A percentile compares a stretch with the other conserved stretches of the same genome.
These are phyloP conservation scores for Pandion haliaetus DNA, from an alignment of 2,113 vertebrate species.

Conservation along the genomic window DNA sequence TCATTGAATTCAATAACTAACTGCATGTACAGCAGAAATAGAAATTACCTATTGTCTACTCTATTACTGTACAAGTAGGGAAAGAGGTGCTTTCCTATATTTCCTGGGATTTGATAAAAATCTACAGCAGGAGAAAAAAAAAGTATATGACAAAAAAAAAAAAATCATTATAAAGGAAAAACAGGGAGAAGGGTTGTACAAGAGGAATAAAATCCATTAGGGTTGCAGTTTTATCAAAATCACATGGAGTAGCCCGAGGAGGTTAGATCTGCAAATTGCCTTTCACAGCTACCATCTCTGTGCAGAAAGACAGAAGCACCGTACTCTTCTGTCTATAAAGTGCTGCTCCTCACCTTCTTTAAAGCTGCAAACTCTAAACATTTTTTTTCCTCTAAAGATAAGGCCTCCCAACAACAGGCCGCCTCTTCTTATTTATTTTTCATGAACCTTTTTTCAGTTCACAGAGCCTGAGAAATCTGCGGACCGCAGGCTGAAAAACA, in stretches of 20 bases:
- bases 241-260: not conserved
- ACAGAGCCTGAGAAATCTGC: not conserved
- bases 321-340: not conserved
- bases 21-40: not conserved
- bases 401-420: not conserved
- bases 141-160: not conserved
- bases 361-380: not conserved
- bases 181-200: not conserved
- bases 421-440: not conserved
- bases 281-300: not conserved
- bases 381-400: not conserved
- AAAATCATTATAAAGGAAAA: not conserved
- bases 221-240: not conserved
- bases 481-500: conserved; percentile 6
- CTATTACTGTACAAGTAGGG: not conserved
- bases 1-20: not conserved
- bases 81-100: not conserved
- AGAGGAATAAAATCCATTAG: not conserved
- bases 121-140: not conserved
- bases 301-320: not conserved
- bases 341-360: not conserved
- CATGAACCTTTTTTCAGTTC: not conserved
- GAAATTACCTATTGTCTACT: not conserved
- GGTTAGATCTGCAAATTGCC: not conserved
- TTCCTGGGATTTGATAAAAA: not conserved